Percentiles rank a stretch among this genome's conserved stretches.
Conservation (phyloP, 2,113 vertebrate species). For the Sorex fumeus region DNA sequence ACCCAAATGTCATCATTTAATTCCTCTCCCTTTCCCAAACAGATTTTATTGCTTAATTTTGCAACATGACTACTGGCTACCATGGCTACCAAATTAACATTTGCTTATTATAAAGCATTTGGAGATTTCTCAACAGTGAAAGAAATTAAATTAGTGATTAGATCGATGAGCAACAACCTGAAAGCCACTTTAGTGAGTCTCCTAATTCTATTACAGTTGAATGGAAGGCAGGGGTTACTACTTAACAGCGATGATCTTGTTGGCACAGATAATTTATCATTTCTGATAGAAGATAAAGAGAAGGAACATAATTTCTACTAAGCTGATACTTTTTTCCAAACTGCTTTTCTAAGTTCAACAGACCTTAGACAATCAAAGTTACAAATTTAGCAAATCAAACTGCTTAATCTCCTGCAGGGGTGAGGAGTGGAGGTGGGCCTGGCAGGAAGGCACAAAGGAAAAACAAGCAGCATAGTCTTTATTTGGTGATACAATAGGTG, state of each 20-base stretch:
- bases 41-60: conserved; percentile 45
- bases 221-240: background rate
- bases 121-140: background rate
- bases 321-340: conserved; percentile 36
- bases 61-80: background rate
- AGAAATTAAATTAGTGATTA: conserved; percentile 35
- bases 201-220: background rate
- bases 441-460: conserved; percentile 82
- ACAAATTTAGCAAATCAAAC: conserved; percentile 50
- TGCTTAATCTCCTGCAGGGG: conserved; percentile 60
- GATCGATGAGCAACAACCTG: background rate
- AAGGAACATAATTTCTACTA: conserved; percentile 48
- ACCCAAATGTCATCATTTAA: conserved; percentile 22
- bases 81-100: conserved; percentile 40
- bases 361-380: background rate
- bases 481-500: conserved; percentile 92
- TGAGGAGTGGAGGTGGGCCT: background rate
- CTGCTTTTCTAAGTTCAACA: conserved; percentile 49
- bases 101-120: conserved; percentile 11
- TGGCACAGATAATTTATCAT: conserved; percentile 32
- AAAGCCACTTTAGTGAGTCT: background rate
- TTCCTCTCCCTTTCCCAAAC: conserved; percentile 25
- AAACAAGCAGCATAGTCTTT: conserved; percentile 93
- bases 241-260: background rate
- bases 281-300: background rate